Conservation (phyloP, 2,797 vertebrate genomes). For the Limnodromus scolopaceus region DNA sequence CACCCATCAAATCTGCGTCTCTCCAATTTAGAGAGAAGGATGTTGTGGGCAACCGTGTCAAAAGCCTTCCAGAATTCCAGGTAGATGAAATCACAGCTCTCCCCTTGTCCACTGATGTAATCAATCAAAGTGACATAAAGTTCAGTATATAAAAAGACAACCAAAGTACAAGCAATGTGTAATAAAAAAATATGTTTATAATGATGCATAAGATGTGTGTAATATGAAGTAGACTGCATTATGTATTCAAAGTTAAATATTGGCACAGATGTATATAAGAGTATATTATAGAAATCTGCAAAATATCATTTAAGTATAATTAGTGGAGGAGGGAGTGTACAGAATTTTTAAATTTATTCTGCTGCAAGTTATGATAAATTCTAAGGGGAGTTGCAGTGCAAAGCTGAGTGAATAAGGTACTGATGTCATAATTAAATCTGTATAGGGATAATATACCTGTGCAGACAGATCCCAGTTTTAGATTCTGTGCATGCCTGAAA, state of each 20-base stretch:
- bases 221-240: not conserved
- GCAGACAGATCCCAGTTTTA: not conserved
- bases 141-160: not conserved
- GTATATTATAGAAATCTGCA: not conserved
- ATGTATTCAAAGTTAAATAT: not conserved
- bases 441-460: not conserved
- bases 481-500: not conserved
- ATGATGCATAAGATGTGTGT: not conserved
- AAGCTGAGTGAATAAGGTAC: not conserved
- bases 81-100: not conserved
- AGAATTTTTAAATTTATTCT: not conserved
- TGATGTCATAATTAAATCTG: not conserved
- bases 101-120: not conserved
- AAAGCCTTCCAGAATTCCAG: not conserved
- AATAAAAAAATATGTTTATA: not conserved
- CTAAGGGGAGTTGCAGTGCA: not conserved
- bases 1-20: not conserved
- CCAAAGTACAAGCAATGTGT: not conserved
- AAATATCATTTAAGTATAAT: not conserved
- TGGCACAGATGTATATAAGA: not conserved
- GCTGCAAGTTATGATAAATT: not conserved
- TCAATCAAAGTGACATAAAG: not conserved
- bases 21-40: not conserved
- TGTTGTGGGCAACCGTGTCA: not conserved
- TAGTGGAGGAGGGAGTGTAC: not conserved